Conservation (phyloP, 2,888 invertebrate species). For the Myopa tessellatipennis region DNA sequence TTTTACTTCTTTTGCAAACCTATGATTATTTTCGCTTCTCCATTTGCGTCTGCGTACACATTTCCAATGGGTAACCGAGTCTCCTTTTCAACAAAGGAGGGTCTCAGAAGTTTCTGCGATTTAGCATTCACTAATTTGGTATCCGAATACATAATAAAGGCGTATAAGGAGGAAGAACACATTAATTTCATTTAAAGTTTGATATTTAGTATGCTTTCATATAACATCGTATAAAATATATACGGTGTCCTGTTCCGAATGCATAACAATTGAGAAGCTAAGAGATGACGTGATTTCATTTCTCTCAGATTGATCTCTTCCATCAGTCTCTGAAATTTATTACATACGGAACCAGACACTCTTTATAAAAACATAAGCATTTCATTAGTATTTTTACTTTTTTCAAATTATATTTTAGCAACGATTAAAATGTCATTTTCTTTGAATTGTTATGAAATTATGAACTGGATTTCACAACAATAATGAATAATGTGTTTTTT, state of each 20-base stretch:
- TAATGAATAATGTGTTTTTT: too few relatives aligned
- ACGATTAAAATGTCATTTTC: too few relatives aligned
- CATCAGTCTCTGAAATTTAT: background rate
- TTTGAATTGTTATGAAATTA: too few relatives aligned
- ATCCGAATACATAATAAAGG: slow-evolving; percentile 24
- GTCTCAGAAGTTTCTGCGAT: slow-evolving; percentile 55
- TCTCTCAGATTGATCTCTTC: background rate
- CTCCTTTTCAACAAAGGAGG: slow-evolving; percentile 62
- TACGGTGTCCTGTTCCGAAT: background rate
- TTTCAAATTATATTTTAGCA: background rate
- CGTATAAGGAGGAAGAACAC: slow-evolving; percentile 38
- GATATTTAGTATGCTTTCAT: slow-evolving; percentile 3
- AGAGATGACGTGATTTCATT: background rate
- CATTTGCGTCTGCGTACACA: slow-evolving; percentile 56
- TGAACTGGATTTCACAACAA: too few relatives aligned
- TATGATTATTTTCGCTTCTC: slow-evolving; percentile 71
- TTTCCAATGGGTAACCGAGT: slow-evolving; percentile 53
- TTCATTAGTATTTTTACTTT: too few relatives aligned
- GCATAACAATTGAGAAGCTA: too few relatives aligned
- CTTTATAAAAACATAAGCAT: too few relatives aligned
- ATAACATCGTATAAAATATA: background rate
- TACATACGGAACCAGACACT: background rate
- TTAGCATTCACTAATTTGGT: slow-evolving; percentile 49
- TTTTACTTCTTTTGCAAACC: slow-evolving; percentile 63
- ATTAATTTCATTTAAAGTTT: slow-evolving; percentile 45